Base-by-base conservation (phyloP, 2,888 invertebrate species). In the Onchidella celtica region DNA sequence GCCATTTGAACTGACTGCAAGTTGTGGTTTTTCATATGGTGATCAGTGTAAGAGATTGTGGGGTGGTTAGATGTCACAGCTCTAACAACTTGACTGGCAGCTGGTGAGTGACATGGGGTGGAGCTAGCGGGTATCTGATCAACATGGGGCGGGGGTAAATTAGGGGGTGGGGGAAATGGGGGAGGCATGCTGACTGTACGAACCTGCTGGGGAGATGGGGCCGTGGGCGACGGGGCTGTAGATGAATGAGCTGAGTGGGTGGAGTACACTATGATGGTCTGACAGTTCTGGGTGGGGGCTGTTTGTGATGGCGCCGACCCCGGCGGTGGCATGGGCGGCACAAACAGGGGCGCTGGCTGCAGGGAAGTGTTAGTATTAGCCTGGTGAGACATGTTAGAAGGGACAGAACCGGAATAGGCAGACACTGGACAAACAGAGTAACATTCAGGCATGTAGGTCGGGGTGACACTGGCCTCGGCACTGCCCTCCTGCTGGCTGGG, bases 291-390 rank as follows among this genome's bases (percentile, higher is more conserved):
- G 38, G 79, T 38, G 21, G 74, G 14, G 29, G 36, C 4, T 63
- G 78, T 36, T 11, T 73, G 34, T 24, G 24, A 1, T 57, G 69
- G 63, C 14, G 47, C 17, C 21, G 70, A 36, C n/a, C 36, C 27
- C 27, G 65, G n/a, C 17, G 81, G 81, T 34, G 79, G 82, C 32
- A 72, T 24, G 11, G 83, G 81, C 29, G 83, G 84, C 36, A 85
- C 72, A 79, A 84, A 72, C 29, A 84, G 27, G 29, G 81, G 75
- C 21, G 76, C 47, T 24, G 72, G 66, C 24, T 76, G 75, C 9
- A 80, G 34, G 29, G 61, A 27, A n/a, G n/a, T n/a, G 72, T 27
- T 57, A 61, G 36, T 24, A 11, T 40, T 38, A 65, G 32, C 34
- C 34, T 47, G 11, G 17, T 68, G 36, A 40, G 61, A 36, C 21